phyloP scores from a whole-genome alignment of 2,113 vertebrate genomes.

The Chionomys nivalis region DNA sequence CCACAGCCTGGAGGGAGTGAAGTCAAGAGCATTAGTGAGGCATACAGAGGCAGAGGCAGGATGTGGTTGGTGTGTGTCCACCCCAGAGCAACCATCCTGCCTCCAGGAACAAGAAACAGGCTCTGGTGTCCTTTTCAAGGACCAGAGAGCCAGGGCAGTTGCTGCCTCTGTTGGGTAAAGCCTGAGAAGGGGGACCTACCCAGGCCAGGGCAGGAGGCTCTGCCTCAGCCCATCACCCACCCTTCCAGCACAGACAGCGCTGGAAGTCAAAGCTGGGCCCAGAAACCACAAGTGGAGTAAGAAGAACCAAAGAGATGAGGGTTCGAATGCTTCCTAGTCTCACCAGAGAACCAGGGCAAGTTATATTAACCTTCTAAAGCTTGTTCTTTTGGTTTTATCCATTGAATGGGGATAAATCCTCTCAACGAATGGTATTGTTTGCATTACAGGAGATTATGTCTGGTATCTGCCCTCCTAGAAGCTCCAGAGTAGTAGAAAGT shows the following conservation, averaged over 20 bases:
- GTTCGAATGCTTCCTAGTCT: neutral
- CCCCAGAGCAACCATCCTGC: neutral
- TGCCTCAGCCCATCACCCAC: neutral
- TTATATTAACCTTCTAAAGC: neutral
- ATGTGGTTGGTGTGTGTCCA: neutral
- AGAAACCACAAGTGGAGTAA: neutral
- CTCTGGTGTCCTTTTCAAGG: neutral
- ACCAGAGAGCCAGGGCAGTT: neutral
- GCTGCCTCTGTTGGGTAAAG: conserved; percentile 31
- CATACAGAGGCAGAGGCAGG: neutral
- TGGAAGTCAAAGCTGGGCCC: neutral
- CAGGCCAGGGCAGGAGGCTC: neutral
- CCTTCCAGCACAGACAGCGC: neutral
- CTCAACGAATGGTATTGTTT: neutral
- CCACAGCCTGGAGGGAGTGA: neutral
- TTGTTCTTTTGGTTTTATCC: neutral
- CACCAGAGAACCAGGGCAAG: no score
- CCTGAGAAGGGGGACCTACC: neutral
- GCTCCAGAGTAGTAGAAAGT: neutral
- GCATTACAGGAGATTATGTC: neutral
- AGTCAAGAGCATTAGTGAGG: neutral
- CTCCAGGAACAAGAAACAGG: neutral
- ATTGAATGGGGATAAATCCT: neutral
- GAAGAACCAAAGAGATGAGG: neutral
- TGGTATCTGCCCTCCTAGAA: neutral